Base-by-base conservation (phyloP, 1,140 invertebrate genomes). In the Cydia pomonella region DNA sequence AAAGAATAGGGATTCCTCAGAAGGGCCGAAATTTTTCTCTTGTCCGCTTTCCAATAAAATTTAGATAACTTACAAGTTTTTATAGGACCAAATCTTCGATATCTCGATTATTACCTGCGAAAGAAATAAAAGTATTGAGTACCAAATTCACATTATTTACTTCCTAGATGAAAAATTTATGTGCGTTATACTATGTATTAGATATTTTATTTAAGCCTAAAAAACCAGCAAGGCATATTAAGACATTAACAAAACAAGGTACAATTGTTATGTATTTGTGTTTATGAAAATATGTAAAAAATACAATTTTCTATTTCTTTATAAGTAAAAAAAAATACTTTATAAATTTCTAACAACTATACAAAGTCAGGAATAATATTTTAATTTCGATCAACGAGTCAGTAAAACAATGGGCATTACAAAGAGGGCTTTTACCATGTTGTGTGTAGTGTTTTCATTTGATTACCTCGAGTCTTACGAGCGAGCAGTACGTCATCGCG, bases 21-120 rank as follows among this genome's bases (percentile, higher is more conserved):
- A 9, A 33, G 10, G 27, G n/a, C n/a, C 64, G 64, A n/a, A 29
- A 69, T 69, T 69, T 33, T 33, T 18, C 25, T 66, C 64, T 69
- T 33, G 64, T 69, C 18, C 25, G 62, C 12, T 69, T 69, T 18
- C 29, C 25, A 64, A 33, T 66, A 69, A 69, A 2, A 33, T 69
- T 69, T 33, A 33, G 64, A 41, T 66, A 78, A 73, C 71, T 74
- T 75, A 63, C 73, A 75, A 74, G 79, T 50, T 73, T 73, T 53
- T 53, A 33, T 25, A 62, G 6, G 44, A 21, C 47, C 18, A 76
- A 53, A 50, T 73, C 18, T 29, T 73, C 38, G 50, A 63, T 4
- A 38, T 38, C n/a, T n/a, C 64, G 76, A 78, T 83, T 82, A 85
- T 89, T 90, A 90, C 88, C 88, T 88, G 87, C 69, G 85, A 86